These are phyloP conservation scores for Apis florea DNA, from an alignment of 1,140 invertebrate species.

Conservation along the genomic window DNA sequence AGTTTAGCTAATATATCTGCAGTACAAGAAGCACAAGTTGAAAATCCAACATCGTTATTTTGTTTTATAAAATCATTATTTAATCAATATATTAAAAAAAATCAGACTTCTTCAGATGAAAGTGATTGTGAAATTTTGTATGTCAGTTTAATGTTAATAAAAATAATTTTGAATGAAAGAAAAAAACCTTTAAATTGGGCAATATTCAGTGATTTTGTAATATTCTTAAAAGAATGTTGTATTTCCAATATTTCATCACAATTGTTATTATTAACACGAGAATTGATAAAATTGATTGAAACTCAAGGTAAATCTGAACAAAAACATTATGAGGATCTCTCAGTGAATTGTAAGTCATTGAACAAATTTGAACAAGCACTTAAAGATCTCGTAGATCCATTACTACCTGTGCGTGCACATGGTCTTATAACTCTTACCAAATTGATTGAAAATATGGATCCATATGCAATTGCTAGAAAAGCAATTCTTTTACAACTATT, in stretches of 20 bases:
- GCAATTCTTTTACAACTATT: conserved; percentile 86
- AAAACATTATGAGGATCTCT: conserved; percentile 69
- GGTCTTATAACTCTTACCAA: conserved; percentile 87
- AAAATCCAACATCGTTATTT: conserved; percentile 73
- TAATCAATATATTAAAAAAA: conserved; percentile 28
- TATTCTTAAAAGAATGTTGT: conserved; percentile 74
- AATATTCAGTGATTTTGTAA: conserved; percentile 78
- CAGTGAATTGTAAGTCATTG: conserved; percentile 54
- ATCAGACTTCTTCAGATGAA: conserved; percentile 38
- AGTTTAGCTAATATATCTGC: conserved; percentile 67
- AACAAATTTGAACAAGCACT: conserved; percentile 84
- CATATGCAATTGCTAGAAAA: conserved; percentile 83
- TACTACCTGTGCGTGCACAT: conserved; percentile 90
- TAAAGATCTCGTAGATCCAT: conserved; percentile 85
- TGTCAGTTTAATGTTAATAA: conserved; percentile 78
- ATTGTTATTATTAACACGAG: conserved; percentile 69
- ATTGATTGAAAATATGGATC: conserved; percentile 85
- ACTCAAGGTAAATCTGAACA: conserved; percentile 73
- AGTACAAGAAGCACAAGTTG: conserved; percentile 73
- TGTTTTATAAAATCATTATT: conserved; percentile 73
- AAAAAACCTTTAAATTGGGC: conserved; percentile 69
- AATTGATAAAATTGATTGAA: conserved; percentile 79
- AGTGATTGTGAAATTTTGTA: conserved; percentile 72
- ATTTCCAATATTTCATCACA: conserved; percentile 45
- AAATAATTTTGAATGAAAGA: conserved; percentile 71